phyloP scores from a whole-genome alignment of 2,888 invertebrate species.

The Coelogynopora nodosa region DNA sequence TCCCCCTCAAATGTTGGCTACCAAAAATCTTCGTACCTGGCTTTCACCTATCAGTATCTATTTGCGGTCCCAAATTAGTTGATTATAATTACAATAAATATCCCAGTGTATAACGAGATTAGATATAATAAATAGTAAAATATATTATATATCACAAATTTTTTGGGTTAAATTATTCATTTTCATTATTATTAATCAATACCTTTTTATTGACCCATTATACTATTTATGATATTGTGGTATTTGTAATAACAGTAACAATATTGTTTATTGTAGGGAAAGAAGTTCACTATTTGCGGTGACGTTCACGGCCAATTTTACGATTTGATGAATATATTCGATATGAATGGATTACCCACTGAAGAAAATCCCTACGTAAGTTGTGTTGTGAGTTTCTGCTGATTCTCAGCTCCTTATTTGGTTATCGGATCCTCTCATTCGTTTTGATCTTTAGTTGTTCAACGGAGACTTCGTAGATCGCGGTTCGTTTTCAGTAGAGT shows the following conservation, averaged over 20 bases:
- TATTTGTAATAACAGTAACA: not conserved
- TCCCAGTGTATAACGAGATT: too few relatives aligned
- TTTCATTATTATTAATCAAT: too few relatives aligned
- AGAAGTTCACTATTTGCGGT: constrained; percentile 94
- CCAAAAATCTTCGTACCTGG: too few relatives aligned
- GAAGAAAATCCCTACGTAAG: constrained; percentile 84
- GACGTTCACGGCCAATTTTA: constrained; percentile 99
- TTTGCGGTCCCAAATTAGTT: not conserved
- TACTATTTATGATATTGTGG: constrained; percentile 35
- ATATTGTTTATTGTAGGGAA: constrained; percentile 63
- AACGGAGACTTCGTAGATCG: constrained; percentile 99
- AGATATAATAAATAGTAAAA: too few relatives aligned
- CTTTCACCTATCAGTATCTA: not conserved
- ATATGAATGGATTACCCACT: constrained; percentile 90
- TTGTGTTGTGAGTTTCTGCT: too few relatives aligned
- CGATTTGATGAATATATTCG: constrained; percentile 93
- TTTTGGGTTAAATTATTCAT: too few relatives aligned
- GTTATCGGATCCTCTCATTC: too few relatives aligned
- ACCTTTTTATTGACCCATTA: constrained; percentile 2
- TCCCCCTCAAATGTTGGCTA: too few relatives aligned
- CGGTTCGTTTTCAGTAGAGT: constrained; percentile 97
- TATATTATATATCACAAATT: too few relatives aligned
- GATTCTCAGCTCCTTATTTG: too few relatives aligned
- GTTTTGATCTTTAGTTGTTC: constrained; percentile 69
- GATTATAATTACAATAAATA: too few relatives aligned